These are phyloP conservation scores for Centropristis striata DNA, from an alignment of 2,113 vertebrate species.

Conservation along the genomic window DNA sequence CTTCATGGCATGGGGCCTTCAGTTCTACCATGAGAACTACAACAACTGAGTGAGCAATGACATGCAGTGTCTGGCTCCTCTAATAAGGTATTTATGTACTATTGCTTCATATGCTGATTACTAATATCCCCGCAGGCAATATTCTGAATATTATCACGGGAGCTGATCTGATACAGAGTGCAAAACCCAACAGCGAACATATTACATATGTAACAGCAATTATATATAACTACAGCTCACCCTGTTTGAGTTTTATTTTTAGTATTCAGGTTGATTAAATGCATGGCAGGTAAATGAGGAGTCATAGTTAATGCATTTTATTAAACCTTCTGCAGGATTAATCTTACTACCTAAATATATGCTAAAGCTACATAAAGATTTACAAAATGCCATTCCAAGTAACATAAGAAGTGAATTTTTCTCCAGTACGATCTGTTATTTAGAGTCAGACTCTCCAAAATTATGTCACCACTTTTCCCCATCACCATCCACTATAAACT, in stretches of 20 bases:
- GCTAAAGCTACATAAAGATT: not conserved
- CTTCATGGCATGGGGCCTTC: not conserved
- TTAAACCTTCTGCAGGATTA: not conserved
- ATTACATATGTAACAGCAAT: slow-evolving; percentile 23
- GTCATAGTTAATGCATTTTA: not conserved
- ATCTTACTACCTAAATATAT: not conserved
- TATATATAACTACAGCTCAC: not conserved
- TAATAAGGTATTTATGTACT: slow-evolving; percentile 16
- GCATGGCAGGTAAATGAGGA: not conserved
- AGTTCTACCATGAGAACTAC: slow-evolving; percentile 17
- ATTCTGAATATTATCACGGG: slow-evolving; percentile 23
- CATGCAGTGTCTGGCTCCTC: not conserved
- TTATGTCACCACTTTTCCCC: slow-evolving; percentile 1
- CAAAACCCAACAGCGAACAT: slow-evolving; percentile 8
- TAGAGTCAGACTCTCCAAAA: slow-evolving; percentile 14
- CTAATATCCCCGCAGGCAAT: slow-evolving; percentile 24
- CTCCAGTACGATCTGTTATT: not conserved
- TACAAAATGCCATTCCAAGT: not conserved
- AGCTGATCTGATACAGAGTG: slow-evolving; percentile 23
- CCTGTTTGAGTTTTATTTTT: slow-evolving; percentile 9
- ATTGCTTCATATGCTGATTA: slow-evolving; percentile 19
- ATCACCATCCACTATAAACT: slow-evolving; percentile 32
- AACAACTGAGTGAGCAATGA: slow-evolving; percentile 1
- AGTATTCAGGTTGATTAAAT: slow-evolving; percentile 6
- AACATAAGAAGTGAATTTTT: not conserved